Conservation (phyloP, 2,113 vertebrate genomes). For the Proterorhinus semilunaris region DNA sequence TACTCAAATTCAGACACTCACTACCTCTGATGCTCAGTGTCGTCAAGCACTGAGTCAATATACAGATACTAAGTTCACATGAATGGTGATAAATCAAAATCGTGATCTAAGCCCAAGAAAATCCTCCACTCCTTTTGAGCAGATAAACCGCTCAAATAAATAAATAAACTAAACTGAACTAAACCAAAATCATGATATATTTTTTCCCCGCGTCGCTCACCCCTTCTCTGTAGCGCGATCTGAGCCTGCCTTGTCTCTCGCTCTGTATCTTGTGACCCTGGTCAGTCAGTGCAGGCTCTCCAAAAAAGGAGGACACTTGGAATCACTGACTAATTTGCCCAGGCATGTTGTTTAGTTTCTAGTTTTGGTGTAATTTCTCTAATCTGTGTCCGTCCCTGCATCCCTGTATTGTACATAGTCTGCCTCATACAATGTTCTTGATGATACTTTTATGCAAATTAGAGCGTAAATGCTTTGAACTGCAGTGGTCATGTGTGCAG, state of each 20-base stretch:
- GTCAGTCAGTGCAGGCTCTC: conserved; percentile 46
- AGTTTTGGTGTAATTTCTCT: conserved; percentile 40
- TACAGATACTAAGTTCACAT: no score
- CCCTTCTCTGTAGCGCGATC: conserved; percentile 14
- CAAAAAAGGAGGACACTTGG: conserved; percentile 72
- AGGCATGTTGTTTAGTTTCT: conserved; percentile 69
- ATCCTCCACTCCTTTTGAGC: no score
- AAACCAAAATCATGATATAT: no score
- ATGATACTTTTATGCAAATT: neutral
- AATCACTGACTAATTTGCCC: conserved; percentile 74
- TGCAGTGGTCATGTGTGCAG: neutral
- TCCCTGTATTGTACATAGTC: conserved; percentile 32
- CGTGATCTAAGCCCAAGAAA: no score
- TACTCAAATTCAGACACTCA: neutral
- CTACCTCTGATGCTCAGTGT: no score
- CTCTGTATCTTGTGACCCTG: conserved; percentile 65
- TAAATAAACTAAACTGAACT: no score
- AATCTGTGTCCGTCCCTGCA: conserved; percentile 47
- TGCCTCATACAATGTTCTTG: neutral
- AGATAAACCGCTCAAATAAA: no score
- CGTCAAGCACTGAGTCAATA: no score
- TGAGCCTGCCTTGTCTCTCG: conserved; percentile 8
- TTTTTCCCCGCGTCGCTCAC: no score
- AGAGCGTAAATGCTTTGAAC: neutral
- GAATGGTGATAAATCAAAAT: no score